These are phyloP conservation scores for Lathronympha strigana DNA, from an alignment of 2,888 invertebrate genomes.

Conservation along the genomic window DNA sequence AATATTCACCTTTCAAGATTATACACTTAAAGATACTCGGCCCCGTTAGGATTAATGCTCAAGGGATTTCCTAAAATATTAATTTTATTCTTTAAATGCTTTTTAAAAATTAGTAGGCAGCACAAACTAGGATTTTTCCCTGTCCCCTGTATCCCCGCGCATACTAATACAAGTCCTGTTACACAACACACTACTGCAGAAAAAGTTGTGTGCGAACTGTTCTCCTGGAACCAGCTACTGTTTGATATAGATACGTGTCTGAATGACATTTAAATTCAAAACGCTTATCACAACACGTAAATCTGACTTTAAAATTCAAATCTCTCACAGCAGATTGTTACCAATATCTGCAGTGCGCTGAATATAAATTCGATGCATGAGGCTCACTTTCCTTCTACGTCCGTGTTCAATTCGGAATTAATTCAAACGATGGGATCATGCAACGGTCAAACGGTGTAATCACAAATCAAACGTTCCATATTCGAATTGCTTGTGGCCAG, in stretches of 20 bases:
- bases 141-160: no score
- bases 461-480: conserved; percentile 69
- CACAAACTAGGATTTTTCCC: no score
- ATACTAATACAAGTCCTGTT: no score
- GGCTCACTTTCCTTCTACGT: conserved; percentile 56
- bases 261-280: conserved; percentile 62
- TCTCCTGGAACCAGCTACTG: conserved; percentile 7
- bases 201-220: neutral
- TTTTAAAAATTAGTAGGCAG: no score
- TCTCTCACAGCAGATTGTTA: conserved; percentile 65
- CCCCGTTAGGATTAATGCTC: no score
- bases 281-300: conserved; percentile 43
- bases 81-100: no score
- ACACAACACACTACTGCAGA: neutral
- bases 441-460: conserved; percentile 54
- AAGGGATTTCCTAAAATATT: no score
- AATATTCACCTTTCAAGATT: no score
- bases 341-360: conserved; percentile 68
- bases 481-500: conserved; percentile 67
- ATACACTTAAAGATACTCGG: no score
- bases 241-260: conserved; percentile 44
- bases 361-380: conserved; percentile 62
- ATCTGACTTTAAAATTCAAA: conserved; percentile 70
- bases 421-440: conserved; percentile 59
- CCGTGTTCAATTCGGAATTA: conserved; percentile 55